phyloP scores from a whole-genome alignment of 2,113 vertebrate species.

The Lepus timidus region DNA sequence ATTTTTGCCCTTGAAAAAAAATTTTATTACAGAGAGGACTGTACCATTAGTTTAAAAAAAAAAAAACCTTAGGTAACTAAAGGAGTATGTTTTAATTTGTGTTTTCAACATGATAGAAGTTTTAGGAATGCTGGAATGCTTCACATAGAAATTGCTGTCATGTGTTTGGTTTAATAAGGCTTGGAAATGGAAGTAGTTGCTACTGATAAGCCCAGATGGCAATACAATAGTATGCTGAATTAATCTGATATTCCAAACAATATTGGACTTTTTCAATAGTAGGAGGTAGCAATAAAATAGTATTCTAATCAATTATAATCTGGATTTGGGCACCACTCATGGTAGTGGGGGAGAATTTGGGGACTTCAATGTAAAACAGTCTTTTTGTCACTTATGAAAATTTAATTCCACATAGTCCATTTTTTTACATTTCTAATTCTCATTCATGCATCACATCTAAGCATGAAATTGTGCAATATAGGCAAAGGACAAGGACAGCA shows the following conservation, averaged over 20 bases:
- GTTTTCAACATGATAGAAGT: constrained; percentile 44
- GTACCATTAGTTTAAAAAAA: neutral
- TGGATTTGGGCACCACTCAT: neutral
- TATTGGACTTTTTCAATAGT: constrained; percentile 53
- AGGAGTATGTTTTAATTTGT: constrained; percentile 45
- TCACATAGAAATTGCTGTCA: constrained; percentile 73
- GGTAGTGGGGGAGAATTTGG: neutral
- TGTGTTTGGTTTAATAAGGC: constrained; percentile 78
- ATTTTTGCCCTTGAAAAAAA: constrained; percentile 69
- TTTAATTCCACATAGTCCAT: constrained; percentile 68
- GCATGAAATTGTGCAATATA: constrained; percentile 74
- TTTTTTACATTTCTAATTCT: constrained; percentile 73
- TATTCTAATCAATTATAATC: constrained; percentile 61
- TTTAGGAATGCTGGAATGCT: constrained; percentile 63
- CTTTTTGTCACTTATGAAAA: constrained; percentile 77
- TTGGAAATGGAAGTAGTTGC: constrained; percentile 73
- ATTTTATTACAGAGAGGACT: constrained; percentile 39
- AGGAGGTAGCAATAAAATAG: constrained; percentile 71
- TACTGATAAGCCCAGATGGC: constrained; percentile 80
- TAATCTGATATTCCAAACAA: constrained; percentile 72
- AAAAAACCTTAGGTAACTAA: constrained; percentile 54
- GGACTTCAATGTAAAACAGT: constrained; percentile 42
- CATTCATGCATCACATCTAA: constrained; percentile 71
- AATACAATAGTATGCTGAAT: constrained; percentile 75
- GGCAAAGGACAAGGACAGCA: constrained; percentile 72